phyloP scores from a whole-genome alignment of 2,797 vertebrate species.

The Phoxinus dragarum region DNA sequence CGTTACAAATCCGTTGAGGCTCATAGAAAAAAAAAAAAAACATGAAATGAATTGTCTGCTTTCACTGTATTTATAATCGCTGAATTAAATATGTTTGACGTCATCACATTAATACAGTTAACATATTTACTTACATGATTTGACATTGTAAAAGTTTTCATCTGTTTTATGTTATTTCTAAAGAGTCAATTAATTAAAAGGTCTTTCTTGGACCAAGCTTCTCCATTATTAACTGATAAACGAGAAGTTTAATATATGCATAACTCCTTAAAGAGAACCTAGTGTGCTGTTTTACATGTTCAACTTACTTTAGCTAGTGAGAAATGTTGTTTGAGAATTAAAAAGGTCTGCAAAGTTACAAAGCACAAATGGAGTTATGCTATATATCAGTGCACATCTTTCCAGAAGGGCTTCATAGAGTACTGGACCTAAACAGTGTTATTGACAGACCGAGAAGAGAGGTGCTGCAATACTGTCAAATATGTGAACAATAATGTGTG shows the following conservation, averaged over 20 bases:
- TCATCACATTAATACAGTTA: not conserved
- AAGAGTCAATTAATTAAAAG: not conserved
- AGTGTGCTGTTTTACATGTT: too few species aligned
- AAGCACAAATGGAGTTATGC: too few species aligned
- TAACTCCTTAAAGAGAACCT: too few species aligned
- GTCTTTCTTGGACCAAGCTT: not conserved
- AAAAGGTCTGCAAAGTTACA: too few species aligned
- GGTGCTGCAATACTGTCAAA: not conserved
- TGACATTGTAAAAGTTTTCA: not conserved
- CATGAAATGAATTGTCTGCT: not conserved
- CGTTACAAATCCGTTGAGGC: not conserved
- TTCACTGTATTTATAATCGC: not conserved
- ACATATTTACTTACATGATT: not conserved
- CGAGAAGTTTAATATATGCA: not conserved
- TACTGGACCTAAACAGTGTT: not conserved
- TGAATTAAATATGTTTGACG: not conserved
- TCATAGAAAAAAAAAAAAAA: not conserved
- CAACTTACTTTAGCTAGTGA: too few species aligned
- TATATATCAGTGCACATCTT: too few species aligned
- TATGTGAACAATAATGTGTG: not conserved
- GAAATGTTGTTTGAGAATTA: too few species aligned
- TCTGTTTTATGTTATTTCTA: not conserved
- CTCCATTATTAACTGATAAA: not conserved
- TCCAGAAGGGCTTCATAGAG: too few species aligned
- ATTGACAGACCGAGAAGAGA: not conserved